These are phyloP conservation scores for Apis mellifera DNA, from an alignment of 1,140 invertebrate genomes.

Conservation along the genomic window DNA sequence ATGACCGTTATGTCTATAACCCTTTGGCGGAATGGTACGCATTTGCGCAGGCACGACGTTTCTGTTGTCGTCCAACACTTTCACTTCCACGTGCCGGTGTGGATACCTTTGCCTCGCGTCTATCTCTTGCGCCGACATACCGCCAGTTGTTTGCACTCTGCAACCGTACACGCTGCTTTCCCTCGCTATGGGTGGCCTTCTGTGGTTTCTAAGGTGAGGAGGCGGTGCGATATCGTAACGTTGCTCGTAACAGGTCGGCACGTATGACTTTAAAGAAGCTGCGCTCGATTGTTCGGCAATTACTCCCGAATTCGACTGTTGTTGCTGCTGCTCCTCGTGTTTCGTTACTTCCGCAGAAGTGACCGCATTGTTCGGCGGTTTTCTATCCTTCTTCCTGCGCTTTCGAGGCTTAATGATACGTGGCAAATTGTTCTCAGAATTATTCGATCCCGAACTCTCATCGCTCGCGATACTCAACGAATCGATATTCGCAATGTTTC, in stretches of 20 bases:
- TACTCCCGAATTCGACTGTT: constrained; percentile 64
- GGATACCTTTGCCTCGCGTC: constrained; percentile 76
- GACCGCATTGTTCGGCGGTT: constrained; percentile 81
- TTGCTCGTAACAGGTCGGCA: constrained; percentile 69
- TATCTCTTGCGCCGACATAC: constrained; percentile 70
- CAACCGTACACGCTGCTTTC: constrained; percentile 68
- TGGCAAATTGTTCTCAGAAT: constrained; percentile 90
- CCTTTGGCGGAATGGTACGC: constrained; percentile 60
- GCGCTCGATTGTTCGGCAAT: constrained; percentile 65
- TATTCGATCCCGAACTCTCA: constrained; percentile 87
- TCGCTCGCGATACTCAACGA: constrained; percentile 88
- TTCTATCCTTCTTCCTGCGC: constrained; percentile 93
- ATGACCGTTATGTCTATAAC: constrained; percentile 59
- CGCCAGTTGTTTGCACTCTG: constrained; percentile 49
- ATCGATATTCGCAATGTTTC: constrained; percentile 81
- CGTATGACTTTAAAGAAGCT: constrained; percentile 74
- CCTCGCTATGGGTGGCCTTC: constrained; percentile 62
- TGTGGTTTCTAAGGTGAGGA: constrained; percentile 58
- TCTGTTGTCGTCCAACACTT: constrained; percentile 80
- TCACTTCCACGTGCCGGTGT: constrained; percentile 77
- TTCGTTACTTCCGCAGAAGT: constrained; percentile 70
- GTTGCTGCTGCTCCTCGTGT: constrained; percentile 76
- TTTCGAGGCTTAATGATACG: constrained; percentile 94
- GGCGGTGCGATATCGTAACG: constrained; percentile 60
- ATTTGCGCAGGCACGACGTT: constrained; percentile 75